Conservation (phyloP, 2,888 invertebrate genomes). For the Clepsis dumicolana region DNA sequence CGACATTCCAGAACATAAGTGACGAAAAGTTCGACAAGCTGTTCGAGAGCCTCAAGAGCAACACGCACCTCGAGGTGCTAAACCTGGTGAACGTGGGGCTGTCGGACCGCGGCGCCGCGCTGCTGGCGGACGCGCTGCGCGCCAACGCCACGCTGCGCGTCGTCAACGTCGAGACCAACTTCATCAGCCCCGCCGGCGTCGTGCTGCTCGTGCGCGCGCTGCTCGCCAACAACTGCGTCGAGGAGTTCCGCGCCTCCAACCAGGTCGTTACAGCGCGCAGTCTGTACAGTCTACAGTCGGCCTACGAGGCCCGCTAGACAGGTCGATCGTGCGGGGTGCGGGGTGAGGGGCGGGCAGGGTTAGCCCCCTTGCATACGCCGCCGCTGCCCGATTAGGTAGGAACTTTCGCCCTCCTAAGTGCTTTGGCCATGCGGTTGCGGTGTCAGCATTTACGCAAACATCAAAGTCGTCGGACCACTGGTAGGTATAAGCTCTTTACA, state of each 20-base stretch:
- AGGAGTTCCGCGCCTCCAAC: conserved; percentile 98
- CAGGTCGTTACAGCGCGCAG: too few relatives aligned
- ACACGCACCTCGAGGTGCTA: conserved; percentile 96
- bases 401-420: too few relatives aligned
- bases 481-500: too few relatives aligned
- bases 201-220: conserved; percentile 95
- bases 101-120: conserved; percentile 94
- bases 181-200: conserved; percentile 95
- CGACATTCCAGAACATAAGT: conserved; percentile 93
- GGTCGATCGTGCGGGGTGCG: too few relatives aligned
- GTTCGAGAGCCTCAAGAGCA: conserved; percentile 94
- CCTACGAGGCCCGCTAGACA: too few relatives aligned
- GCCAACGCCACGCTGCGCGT: conserved; percentile 93
- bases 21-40: conserved; percentile 97
- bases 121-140: conserved; percentile 93
- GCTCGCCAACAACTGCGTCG: conserved; percentile 93
- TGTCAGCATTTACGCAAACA: too few relatives aligned
- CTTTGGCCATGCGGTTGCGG: too few relatives aligned
- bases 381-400: too few relatives aligned
- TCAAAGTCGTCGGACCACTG: too few relatives aligned
- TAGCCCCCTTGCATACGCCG: too few relatives aligned
- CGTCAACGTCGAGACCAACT: conserved; percentile 98
- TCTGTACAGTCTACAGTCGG: too few relatives aligned
- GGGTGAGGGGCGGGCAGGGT: too few relatives aligned
- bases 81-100: conserved; percentile 97